Evolutionary conservation across 2,797 vertebrate genomes (phyloP).

Genomic region (Helarctos malayanus): DNA sequence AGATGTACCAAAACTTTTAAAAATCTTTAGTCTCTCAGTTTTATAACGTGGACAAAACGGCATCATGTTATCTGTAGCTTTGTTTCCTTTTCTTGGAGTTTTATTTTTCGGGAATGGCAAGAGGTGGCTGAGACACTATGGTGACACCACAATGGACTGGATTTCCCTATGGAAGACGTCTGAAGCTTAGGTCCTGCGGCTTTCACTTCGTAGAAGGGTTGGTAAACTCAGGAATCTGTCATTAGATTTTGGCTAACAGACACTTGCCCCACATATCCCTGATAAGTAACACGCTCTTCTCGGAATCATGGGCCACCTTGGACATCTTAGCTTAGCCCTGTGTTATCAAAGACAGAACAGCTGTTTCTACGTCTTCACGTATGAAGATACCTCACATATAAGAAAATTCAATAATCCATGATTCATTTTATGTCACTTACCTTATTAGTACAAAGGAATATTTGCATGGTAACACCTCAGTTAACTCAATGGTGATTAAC

Average conservation of each 20-base stretch:
- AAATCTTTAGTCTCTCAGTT: background rate
- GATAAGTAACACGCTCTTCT: background rate
- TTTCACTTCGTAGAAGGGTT: background rate
- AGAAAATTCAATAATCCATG: slow-evolving; percentile 5
- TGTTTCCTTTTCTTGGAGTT: background rate
- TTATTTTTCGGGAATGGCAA: background rate
- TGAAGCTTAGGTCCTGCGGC: background rate
- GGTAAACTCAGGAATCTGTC: background rate
- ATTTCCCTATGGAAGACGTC: background rate
- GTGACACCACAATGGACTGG: background rate
- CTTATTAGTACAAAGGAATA: background rate
- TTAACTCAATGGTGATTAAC: background rate
- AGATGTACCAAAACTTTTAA: background rate
- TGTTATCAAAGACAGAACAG: background rate
- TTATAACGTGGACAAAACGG: background rate
- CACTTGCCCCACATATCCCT: background rate
- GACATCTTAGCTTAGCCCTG: background rate
- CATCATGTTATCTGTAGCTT: background rate
- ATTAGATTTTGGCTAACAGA: background rate
- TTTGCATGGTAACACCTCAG: background rate
- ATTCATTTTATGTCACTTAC: background rate
- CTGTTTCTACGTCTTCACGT: background rate
- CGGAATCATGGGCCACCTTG: background rate
- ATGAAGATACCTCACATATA: background rate
- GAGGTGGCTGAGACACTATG: background rate